Evolutionary conservation across 2,888 invertebrate species (phyloP).

Genomic region (Rhamphomyia laevipes): DNA sequence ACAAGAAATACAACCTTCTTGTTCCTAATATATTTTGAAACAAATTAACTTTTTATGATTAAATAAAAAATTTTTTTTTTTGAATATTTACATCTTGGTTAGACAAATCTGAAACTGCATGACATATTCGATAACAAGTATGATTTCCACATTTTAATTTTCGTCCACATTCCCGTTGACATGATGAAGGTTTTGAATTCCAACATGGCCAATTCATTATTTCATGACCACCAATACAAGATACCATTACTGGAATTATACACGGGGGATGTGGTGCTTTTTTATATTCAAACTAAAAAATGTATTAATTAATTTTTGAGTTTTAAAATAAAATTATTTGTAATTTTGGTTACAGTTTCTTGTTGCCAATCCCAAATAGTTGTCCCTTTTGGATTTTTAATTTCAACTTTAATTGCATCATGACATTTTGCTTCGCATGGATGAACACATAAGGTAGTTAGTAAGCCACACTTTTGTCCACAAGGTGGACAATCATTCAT

Average conservation of each 20-base stretch:
- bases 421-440: slow-evolving; percentile 64
- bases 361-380: slow-evolving; percentile 53
- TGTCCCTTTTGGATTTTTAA: slow-evolving; percentile 45
- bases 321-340: neutral
- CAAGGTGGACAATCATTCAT: slow-evolving; percentile 77
- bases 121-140: slow-evolving; percentile 59
- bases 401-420: slow-evolving; percentile 54
- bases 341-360: neutral
- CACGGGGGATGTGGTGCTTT: slow-evolving; percentile 60
- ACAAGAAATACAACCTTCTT: slow-evolving; percentile 46
- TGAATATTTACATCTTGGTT: slow-evolving; percentile 34
- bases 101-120: slow-evolving; percentile 44
- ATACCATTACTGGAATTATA: slow-evolving; percentile 52
- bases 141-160: slow-evolving; percentile 68
- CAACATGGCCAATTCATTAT: slow-evolving; percentile 54
- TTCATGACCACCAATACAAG: slow-evolving; percentile 65
- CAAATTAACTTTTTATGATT: neutral
- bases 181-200: slow-evolving; percentile 58
- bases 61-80: no score
- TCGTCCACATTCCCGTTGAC: slow-evolving; percentile 66
- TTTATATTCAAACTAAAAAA: slow-evolving; percentile 38
- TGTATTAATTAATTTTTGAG: neutral
- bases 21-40: slow-evolving; percentile 27
- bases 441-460: slow-evolving; percentile 40
- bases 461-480: slow-evolving; percentile 56